Evolutionary conservation across 2,113 vertebrate genomes (phyloP), one percentile per base, ranked within the genome.

Genomic region (Vimba vimba): DNA sequence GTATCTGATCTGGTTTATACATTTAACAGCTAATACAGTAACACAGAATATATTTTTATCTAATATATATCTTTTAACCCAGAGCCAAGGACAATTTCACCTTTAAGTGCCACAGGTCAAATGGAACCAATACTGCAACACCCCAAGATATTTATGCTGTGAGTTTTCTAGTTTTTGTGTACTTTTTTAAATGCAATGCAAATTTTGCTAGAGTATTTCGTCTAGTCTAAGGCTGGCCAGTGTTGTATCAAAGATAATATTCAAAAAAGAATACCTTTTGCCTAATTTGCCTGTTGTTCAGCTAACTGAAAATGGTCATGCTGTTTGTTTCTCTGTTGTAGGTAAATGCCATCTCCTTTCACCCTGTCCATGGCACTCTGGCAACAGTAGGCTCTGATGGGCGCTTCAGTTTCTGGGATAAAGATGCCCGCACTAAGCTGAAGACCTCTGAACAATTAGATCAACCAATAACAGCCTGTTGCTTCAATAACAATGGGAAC

Each of bases 1-100:
- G 55, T 27, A 45, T 84, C 3, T 23, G 21, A 19, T 76, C 13
- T 19, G 81, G 23, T 66, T 55, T 55, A 11, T 66, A 8, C 17
- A 1, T 36, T 87, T 33, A 25, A 13, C 10, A 15, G 21, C 30
- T n/a, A 59, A 60, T 59, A 36, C 27, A 78, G 50, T 78, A 36
- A 59, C 55, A 88, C 25, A 3, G 36, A 60, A 7, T 21, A 15
- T 57, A 3, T 76, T 79, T 43, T 52, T 85, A 47, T 25, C 57
- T 21, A 33, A 12, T 57, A 25, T 15, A 11, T 73, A 85, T 62
- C 59, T 77, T 88, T 60, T 62, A 59, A 93, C 92, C 55, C 85
- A 99, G 98, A 55, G 96, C 98, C 92, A 99, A 99, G 96, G 98
- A 99, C 90, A 99, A 99, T 93, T 99, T 99, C 86, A 99, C 98